A percentile compares a stretch with the other conserved stretches of the same genome.
phyloP scores from a whole-genome alignment of 2,113 vertebrate species.

The Triplophysa rosa region DNA sequence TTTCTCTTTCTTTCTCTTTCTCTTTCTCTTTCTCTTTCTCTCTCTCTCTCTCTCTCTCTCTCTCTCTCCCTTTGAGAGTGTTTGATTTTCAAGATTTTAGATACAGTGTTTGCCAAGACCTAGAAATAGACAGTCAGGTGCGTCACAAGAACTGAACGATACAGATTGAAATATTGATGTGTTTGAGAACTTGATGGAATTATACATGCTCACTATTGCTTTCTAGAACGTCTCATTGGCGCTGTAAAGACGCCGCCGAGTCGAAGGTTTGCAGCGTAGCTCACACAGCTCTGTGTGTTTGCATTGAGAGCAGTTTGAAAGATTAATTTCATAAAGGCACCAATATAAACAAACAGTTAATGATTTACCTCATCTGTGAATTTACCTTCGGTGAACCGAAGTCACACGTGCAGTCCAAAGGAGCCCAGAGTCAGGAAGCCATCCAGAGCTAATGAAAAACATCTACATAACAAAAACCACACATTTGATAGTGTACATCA shows the following conservation, averaged over 20 bases:
- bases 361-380: conserved; percentile 45
- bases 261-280: conserved; percentile 2
- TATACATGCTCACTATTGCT: not conserved
- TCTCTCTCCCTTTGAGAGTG: not conserved
- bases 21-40: not conserved
- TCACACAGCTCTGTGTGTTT: not conserved
- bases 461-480: conserved; percentile 2
- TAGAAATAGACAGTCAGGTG: not conserved
- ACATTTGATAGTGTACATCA: conserved; percentile 26
- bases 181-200: conserved; percentile 3
- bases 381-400: conserved; percentile 34
- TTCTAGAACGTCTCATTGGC: conserved; percentile 10
- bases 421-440: not conserved
- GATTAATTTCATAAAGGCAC: not conserved
- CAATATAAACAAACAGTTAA: conserved; percentile 5
- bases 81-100: not conserved
- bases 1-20: not conserved
- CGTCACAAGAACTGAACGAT: not conserved
- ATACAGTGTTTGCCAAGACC: not conserved
- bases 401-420: not conserved
- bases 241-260: conserved; percentile 14
- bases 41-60: not conserved
- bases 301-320: not conserved
- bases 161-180: not conserved
- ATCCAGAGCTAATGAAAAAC: conserved; percentile 31